Conservation (phyloP, 2,888 invertebrate genomes). For the Drosophila atroscutellata region DNA sequence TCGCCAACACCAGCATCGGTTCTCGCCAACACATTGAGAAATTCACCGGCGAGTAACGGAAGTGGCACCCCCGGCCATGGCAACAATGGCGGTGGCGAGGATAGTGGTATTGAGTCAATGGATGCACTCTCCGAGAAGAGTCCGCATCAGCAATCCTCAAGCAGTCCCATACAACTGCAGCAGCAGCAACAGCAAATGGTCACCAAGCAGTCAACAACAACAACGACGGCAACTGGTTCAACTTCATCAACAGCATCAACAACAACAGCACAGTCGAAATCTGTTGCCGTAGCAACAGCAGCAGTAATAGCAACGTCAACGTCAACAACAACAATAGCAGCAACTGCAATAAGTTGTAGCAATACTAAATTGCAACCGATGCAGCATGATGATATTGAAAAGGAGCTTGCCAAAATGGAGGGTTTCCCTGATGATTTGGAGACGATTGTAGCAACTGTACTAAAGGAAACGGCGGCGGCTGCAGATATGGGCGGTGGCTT, state of each 20-base stretch:
- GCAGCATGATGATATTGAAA: constrained; percentile 86
- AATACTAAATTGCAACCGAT: constrained; percentile 23
- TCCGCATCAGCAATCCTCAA: constrained; percentile 91
- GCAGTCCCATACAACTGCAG: constrained; percentile 86
- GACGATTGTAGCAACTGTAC: constrained; percentile 59
- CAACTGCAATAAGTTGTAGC: constrained; percentile 34
- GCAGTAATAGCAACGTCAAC: constrained; percentile 15
- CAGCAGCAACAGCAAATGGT: constrained; percentile 32
- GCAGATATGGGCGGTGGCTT: constrained; percentile 36
- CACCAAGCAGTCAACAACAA: constrained; percentile 26
- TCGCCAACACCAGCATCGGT: constrained; percentile 59
- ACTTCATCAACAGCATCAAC: constrained; percentile 19
- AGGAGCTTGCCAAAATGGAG: constrained; percentile 90
- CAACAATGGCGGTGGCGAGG: constrained; percentile 88
- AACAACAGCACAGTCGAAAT: constrained; percentile 27
- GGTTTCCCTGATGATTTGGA: constrained; percentile 82
- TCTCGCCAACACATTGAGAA: constrained; percentile 70
- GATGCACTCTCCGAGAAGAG: constrained; percentile 96
- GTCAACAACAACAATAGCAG: constrained; percentile 9
- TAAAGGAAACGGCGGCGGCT: constrained; percentile 39
- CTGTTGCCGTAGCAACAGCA: constrained; percentile 4
- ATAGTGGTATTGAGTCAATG: constrained; percentile 97
- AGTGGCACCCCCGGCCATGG: constrained; percentile 86
- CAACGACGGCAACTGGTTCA: constrained; percentile 3
- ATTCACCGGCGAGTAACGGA: constrained; percentile 84